Base-by-base conservation (phyloP, 2,888 invertebrate genomes). In the Ormyrus rosae region DNA sequence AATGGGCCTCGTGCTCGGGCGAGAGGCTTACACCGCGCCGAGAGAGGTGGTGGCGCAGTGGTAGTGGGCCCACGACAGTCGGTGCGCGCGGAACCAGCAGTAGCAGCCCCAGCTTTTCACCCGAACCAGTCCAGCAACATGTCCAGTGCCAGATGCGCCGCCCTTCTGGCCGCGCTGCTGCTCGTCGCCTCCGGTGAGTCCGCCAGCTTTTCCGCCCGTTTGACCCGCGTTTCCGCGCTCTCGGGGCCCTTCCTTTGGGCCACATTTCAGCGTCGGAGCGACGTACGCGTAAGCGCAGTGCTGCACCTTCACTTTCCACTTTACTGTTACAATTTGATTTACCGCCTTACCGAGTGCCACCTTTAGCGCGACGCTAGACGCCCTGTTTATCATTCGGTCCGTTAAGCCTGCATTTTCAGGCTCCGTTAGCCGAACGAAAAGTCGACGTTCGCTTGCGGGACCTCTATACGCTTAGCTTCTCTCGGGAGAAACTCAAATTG, bases 271-370 rank as follows among this genome's bases (percentile, higher is more conserved):
- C 13, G 58, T 79, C 74, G 78, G 81, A 82, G 83, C 82, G 84
- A 86, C 82, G 82, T 80, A 83, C 81, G 81, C 83, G 13, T 58
- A 11, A 1, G n/a, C 58, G 48, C 48, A 58, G 10, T n/a, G 61
- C 13, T 76, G 86, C 86, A 88, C 90, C 89, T 89, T 90, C 90
- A 89, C 90, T 90, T 90, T 90, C 86, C 88, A 87, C 86, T 87
- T 85, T 85, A 81, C 86, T 84, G 85, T 83, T 85, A 84, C 85
- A 81, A 82, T 80, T 80, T 75, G 56, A 69, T 69, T 79, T 71
- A 60, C 82, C 74, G 69, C 80, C 83, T 9, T 53, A 53, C 19
- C 51, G 60, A 70, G 56, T 77, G 56, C 45, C 65, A 71, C 58
- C 64, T 55, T 48, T 67, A 11, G 19, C 53, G 48, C 34, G 34